Evolutionary conservation across 2,797 vertebrate genomes (phyloP).

Genomic region (Capromys pilorides): DNA sequence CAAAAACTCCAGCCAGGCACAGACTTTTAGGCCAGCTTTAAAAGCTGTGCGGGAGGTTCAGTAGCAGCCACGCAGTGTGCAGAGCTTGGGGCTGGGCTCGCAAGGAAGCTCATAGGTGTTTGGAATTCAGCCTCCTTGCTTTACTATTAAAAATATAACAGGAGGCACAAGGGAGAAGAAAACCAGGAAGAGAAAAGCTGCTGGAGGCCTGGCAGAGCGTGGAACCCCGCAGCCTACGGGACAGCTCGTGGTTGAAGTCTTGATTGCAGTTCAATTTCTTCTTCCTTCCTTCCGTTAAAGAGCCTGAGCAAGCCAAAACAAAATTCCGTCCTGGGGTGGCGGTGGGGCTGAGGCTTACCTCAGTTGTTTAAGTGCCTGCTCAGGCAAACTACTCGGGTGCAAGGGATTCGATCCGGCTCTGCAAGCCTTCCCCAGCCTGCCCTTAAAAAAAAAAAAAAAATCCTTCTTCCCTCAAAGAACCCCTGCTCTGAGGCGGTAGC

Average conservation of each 20-base stretch:
- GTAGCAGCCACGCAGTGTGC: background rate
- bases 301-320: no score
- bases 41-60: background rate
- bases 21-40: background rate
- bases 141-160: background rate
- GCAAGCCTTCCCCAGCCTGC: no score
- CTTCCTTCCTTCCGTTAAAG: background rate
- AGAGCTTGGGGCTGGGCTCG: background rate
- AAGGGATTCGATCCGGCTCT: no score
- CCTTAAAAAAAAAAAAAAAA: no score
- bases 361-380: no score
- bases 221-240: background rate
- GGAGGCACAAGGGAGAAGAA: background rate
- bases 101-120: background rate
- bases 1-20: background rate
- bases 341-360: no score
- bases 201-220: background rate
- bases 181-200: background rate
- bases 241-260: no score
- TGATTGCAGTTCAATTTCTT: background rate
- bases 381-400: no score
- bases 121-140: slow-evolving; percentile 34
- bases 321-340: no score
- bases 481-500: background rate
- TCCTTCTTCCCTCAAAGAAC: background rate